Evolutionary conservation across 2,797 vertebrate species (phyloP), one percentile per base, ranked within the genome.

Genomic region (Coracias cyanogaster): DNA sequence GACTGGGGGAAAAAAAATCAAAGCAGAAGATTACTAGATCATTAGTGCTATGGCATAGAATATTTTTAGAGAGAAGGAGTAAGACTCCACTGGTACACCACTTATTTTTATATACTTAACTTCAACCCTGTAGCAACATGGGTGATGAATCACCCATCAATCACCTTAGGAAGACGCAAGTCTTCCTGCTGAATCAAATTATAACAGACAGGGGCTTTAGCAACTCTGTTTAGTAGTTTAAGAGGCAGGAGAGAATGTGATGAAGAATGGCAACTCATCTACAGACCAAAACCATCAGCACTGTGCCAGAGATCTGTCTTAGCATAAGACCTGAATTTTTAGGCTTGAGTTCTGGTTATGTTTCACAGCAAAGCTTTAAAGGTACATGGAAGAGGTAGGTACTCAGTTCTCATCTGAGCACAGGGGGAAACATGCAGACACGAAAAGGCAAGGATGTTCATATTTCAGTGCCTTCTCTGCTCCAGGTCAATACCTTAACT

Each of bases 401-500:
- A 62, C 1, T 12, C 14, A 24, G 37, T 58, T 85, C 71, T 66
- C 15, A 35, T 16, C 10, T 37, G 24, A 72, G 15, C 26, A 61
- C 10, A 31, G 13, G 8, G 4, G 4, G 16, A 46, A 58, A 7
- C 1, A 0, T 19, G 19, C 9, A 61, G 37, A 35, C 18, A n/a
- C 28, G 21, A 10, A 89, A 29, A 67, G 26, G 22, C 8, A 89
- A 35, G 25, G 65, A 46, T 74, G 22, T 35, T 57, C 39, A 83
- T 72, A 33, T n/a, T 94, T 82, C 37, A 60, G 15, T 19, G 8
- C 4, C 5, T 89, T 69, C 29, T 76, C 12, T 29, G 10, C 61
- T 79, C 45, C 21, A 43, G 24, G 45, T 86, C 62, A 58, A 6
- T 35, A 57, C 10, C 19, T 66, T 66, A 55, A 55, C 9, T 3